phyloP scores from a whole-genome alignment of 2,888 invertebrate species.

The Eremobia ochroleuca region DNA sequence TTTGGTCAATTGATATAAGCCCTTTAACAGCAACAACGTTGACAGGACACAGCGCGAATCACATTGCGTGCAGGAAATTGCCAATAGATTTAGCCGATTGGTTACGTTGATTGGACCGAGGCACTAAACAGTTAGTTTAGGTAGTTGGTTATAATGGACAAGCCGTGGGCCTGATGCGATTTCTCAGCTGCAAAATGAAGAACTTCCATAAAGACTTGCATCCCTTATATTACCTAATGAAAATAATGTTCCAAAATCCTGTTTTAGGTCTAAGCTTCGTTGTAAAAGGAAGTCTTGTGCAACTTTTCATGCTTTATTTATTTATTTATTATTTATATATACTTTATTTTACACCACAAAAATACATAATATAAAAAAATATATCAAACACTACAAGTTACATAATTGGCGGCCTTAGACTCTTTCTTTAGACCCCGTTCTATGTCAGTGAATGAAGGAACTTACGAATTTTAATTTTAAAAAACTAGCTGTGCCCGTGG shows the following conservation, averaged over 20 bases:
- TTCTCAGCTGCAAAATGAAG: not conserved
- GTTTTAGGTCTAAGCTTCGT: not conserved
- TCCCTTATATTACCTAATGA: not conserved
- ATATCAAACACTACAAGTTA: too few species aligned
- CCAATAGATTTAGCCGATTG: constrained; percentile 40
- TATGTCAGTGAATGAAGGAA: too few species aligned
- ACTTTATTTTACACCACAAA: too few species aligned
- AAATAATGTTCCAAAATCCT: not conserved
- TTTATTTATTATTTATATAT: too few species aligned
- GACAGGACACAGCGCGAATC: constrained; percentile 38
- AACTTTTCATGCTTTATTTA: not conserved
- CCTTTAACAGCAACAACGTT: constrained; percentile 3
- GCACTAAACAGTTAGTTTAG: not conserved
- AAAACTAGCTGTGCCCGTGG: too few species aligned
- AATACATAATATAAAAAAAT: too few species aligned
- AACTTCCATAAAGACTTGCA: not conserved
- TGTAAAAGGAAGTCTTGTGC: not conserved
- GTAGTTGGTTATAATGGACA: not conserved
- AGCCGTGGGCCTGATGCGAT: not conserved
- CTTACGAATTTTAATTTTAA: too few species aligned
- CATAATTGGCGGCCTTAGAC: too few species aligned
- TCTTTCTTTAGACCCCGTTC: too few species aligned
- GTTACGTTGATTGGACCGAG: constrained; percentile 33
- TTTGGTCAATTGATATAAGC: not conserved
- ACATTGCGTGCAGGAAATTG: constrained; percentile 53